These are phyloP conservation scores for Trypoxylus dichotomus DNA, from an alignment of 1,140 invertebrate species.

Conservation along the genomic window DNA sequence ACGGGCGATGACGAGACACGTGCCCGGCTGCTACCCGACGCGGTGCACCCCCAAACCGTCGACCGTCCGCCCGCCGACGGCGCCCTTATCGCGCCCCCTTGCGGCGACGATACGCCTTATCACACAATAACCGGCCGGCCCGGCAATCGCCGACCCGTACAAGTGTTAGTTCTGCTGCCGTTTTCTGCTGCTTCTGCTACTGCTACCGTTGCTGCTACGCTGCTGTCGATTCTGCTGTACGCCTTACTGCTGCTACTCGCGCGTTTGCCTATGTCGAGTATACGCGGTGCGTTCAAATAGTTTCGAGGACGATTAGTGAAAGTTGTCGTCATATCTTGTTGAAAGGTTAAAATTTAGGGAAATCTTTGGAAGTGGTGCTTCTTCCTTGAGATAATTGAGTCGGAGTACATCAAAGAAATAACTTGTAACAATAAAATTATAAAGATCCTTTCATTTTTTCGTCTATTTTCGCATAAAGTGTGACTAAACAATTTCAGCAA, in stretches of 20 bases:
- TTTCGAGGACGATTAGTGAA: too few species aligned
- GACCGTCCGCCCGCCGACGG: conserved; percentile 1
- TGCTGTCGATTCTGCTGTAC: conserved; percentile 6
- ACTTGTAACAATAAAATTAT: too few species aligned
- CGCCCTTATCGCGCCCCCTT: conserved; percentile 18
- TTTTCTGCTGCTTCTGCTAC: conserved; percentile 28
- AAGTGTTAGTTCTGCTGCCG: conserved; percentile 1
- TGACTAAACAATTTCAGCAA: too few species aligned
- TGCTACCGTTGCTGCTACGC: conserved; percentile 27
- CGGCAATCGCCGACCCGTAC: conserved; percentile 29
- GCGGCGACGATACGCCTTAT: conserved; percentile 7
- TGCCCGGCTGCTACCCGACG: conserved; percentile 15
- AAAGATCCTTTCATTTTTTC: too few species aligned
- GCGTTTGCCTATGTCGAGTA: too few species aligned
- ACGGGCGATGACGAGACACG: conserved; percentile 13
- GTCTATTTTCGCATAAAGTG: too few species aligned
- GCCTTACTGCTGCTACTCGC: not conserved
- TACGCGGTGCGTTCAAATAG: too few species aligned
- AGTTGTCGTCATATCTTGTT: too few species aligned
- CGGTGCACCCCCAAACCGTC: not conserved
- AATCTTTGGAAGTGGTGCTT: too few species aligned
- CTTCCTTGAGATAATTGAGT: too few species aligned
- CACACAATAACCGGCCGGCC: conserved; percentile 7
- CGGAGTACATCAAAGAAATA: too few species aligned
- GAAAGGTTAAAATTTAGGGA: too few species aligned